Base-by-base conservation (phyloP, 2,888 invertebrate genomes). In the Amblyteles armatorius region DNA sequence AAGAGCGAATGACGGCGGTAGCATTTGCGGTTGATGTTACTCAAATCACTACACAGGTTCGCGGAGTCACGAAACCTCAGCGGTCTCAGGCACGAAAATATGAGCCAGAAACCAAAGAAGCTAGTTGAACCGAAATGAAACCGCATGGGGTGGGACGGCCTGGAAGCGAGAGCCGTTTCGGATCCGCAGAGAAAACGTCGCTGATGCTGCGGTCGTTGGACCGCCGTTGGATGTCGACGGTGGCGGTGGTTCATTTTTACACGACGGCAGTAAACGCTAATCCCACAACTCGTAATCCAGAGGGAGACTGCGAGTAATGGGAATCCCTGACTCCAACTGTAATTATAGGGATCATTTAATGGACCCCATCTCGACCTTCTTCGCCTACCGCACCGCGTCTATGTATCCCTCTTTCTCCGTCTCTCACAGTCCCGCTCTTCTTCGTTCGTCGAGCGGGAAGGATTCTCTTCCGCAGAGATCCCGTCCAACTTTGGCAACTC, bases 261-360 rank as follows among this genome's bases (percentile, higher is more conserved):
- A 88, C 90, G 88, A 90, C 88, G 89, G 88, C 89, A 87, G 89
- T 90, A 89, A 91, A 90, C 89, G 90, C 89, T 90, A 90, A 90
- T 91, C 88, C 90, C 90, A 88, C 91, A 87, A 87, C 86, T 88
- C 88, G 89, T 88, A 88, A 89, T 89, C 89, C 89, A 87, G 81
- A 84, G 79, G 84, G 85, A 81, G 74, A 81, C 82, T 78, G 74
- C 77, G 83, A 84, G 87, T 88, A 88, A 89, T 89, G 88, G 88
- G 88, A 88, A 89, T 87, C 86, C 85, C 88, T 79, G 89, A 89
- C 89, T 91, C 90, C 90, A 89, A 91, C 91, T 91, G 90, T 91
- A 92, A 92, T 92, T 91, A 92, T 91, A 90, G 91, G 90, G 92
- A 91, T 92, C 91, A 90, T 90, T 91, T 91, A 91, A 92, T 92